These are phyloP conservation scores for Lutjanus erythropterus DNA, from an alignment of 2,113 vertebrate species.

Conservation along the genomic window DNA sequence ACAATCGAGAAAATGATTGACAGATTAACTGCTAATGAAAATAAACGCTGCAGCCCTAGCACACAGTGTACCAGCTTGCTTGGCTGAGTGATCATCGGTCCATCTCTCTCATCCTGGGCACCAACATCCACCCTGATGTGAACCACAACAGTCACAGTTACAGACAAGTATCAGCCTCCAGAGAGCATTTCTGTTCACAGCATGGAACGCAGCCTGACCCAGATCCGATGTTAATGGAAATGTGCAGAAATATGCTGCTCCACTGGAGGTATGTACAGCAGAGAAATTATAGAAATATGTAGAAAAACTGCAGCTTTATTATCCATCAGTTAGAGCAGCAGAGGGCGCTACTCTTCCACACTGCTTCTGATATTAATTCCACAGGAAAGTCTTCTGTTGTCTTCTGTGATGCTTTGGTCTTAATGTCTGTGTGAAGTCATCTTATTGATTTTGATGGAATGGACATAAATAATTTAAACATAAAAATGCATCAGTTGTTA, in stretches of 20 bases:
- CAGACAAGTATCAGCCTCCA: not conserved
- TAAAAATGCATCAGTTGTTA: not conserved
- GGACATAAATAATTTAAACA: not conserved
- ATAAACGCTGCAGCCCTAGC: too few relatives aligned
- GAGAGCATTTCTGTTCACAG: constrained; percentile 15
- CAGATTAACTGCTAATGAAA: too few relatives aligned
- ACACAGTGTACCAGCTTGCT: not conserved
- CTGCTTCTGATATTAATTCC: not conserved
- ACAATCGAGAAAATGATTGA: too few relatives aligned
- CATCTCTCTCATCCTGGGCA: constrained; percentile 4
- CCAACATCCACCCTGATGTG: constrained; percentile 4
- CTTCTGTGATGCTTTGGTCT: not conserved
- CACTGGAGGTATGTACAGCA: not conserved
- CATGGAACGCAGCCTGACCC: not conserved
- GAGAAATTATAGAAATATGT: not conserved
- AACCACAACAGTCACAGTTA: not conserved
- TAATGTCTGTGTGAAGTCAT: not conserved
- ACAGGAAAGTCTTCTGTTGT: not conserved
- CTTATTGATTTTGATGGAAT: not conserved
- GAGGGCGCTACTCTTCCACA: constrained; percentile 26
- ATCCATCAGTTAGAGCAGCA: constrained; percentile 1
- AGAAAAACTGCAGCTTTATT: not conserved
- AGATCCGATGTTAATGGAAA: constrained; percentile 23
- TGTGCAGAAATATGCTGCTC: constrained; percentile 4
- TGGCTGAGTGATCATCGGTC: not conserved